Evolutionary conservation across 92 coral and sea anemone species (phyloP).

Genomic region (Pocillopora grandis): DNA sequence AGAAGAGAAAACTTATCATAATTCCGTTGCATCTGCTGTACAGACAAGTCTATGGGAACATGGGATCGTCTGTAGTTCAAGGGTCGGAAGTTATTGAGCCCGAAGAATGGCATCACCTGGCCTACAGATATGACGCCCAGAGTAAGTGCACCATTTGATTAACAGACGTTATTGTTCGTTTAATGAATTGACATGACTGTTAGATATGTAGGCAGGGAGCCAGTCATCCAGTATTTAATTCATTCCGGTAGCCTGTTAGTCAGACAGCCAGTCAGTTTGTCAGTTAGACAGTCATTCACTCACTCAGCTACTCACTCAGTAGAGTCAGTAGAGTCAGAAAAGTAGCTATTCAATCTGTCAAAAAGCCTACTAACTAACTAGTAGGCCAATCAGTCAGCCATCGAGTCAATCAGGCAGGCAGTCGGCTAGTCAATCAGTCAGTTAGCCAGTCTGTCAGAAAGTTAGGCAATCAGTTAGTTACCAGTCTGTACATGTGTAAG

Average conservation of each 20-base stretch:
- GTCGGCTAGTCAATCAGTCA: background rate
- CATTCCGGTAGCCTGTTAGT: too few species aligned
- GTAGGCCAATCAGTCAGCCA: too few species aligned
- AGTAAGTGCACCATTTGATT: constrained; percentile 47
- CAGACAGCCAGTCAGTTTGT: too few species aligned
- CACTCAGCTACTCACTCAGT: too few species aligned
- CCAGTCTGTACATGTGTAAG: background rate
- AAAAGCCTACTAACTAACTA: too few species aligned
- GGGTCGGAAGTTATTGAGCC: constrained; percentile 81
- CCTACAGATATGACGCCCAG: constrained; percentile 94
- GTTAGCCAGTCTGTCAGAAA: background rate
- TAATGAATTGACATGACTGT: background rate
- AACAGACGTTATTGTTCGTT: background rate
- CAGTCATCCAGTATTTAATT: background rate
- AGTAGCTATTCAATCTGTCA: too few species aligned
- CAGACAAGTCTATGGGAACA: constrained; percentile 79
- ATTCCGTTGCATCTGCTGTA: background rate
- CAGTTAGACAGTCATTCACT: too few species aligned
- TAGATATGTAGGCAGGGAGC: background rate
- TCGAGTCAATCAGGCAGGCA: background rate
- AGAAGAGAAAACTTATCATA: background rate
- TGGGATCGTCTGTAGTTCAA: constrained; percentile 65
- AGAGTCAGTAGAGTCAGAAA: too few species aligned
- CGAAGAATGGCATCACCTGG: constrained; percentile 97
- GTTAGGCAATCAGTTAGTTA: background rate